A percentile compares a stretch with the other conserved stretches of the same genome.
These are phyloP conservation scores for Sebastes fasciatus DNA, from an alignment of 2,113 vertebrate species.

Conservation along the genomic window DNA sequence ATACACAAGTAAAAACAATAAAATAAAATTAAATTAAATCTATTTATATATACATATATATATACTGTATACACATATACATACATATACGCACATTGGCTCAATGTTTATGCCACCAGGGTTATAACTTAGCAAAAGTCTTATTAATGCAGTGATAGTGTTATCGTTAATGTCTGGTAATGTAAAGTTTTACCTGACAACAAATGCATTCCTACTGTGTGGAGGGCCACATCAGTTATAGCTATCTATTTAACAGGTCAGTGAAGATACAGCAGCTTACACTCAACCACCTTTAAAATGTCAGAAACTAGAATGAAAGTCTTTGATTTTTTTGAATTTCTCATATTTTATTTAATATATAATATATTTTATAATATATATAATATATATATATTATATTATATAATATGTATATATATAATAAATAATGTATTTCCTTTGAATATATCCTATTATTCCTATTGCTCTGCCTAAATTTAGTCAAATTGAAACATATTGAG, in stretches of 20 bases:
- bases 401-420: no score
- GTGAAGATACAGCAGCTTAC: neutral
- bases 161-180: neutral
- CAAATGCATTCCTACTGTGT: neutral
- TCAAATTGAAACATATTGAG: neutral
- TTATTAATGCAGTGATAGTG: neutral
- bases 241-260: neutral
- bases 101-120: neutral
- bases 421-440: no score
- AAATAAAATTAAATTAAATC: no score
- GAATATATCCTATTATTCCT: no score
- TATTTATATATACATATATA: no score
- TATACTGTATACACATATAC: no score
- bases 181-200: neutral
- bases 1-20: no score
- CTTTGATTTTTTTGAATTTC: neutral
- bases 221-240: neutral
- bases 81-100: no score
- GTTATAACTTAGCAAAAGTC: neutral
- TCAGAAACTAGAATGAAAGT: neutral
- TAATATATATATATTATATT: no score
- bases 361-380: no score
- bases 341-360: neutral
- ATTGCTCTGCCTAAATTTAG: neutral
- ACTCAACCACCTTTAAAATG: neutral